phyloP scores from a whole-genome alignment of 2,797 vertebrate species.

The Sebastes oblongus region DNA sequence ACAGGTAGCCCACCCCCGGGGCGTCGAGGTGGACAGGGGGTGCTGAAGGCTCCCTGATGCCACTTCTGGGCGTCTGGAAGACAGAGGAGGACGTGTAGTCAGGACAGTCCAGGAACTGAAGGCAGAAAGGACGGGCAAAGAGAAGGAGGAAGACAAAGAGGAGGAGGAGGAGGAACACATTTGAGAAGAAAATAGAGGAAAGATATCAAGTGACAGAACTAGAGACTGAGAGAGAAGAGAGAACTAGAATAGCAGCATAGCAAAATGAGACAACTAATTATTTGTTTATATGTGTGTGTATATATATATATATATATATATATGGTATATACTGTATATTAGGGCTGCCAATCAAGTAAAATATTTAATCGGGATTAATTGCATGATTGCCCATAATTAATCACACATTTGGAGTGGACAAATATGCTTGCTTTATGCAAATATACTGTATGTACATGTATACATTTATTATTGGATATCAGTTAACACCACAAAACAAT shows the following conservation, averaged over 20 bases:
- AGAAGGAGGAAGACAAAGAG: not conserved
- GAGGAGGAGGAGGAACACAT: not conserved
- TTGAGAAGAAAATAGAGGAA: not conserved
- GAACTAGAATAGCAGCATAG: not conserved
- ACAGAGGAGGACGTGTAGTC: constrained; percentile 87
- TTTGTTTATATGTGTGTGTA: too few relatives aligned
- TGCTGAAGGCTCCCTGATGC: constrained; percentile 86
- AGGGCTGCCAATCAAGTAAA: too few relatives aligned
- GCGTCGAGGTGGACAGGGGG: constrained; percentile 86
- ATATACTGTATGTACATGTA: too few relatives aligned
- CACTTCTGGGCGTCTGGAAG: constrained; percentile 90
- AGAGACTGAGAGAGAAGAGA: not conserved
- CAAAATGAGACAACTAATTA: not conserved
- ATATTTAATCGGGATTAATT: too few relatives aligned
- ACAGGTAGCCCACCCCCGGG: constrained; percentile 83
- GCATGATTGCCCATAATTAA: too few relatives aligned
- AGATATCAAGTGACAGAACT: constrained; percentile 1
- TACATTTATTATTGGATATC: too few relatives aligned
- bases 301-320: too few relatives aligned
- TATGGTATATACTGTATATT: too few relatives aligned
- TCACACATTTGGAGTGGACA: too few relatives aligned
- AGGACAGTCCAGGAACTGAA: constrained; percentile 83
- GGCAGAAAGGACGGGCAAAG: constrained; percentile 33
- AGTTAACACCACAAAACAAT: too few relatives aligned
- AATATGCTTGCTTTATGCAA: too few relatives aligned